Evolutionary conservation across 2,888 invertebrate genomes (phyloP).

Genomic region (Temnothorax rugatulus): DNA sequence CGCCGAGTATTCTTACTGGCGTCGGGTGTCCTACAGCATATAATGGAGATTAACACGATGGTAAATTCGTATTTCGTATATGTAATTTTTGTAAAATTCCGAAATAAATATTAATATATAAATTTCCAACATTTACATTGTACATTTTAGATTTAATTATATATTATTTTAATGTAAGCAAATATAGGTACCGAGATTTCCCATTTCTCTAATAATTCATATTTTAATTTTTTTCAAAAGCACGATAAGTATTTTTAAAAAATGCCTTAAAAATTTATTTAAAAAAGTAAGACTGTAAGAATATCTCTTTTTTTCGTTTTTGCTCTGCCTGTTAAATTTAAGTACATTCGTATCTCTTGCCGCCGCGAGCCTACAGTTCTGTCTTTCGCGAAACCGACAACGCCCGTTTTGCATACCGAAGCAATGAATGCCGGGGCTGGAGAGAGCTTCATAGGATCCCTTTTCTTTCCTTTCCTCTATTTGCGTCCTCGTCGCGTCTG

Average conservation of each 20-base stretch:
- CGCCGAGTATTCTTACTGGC: constrained; percentile 32
- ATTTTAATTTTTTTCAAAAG: not conserved
- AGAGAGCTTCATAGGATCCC: constrained; percentile 62
- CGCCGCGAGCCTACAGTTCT: constrained; percentile 73
- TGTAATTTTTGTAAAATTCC: not conserved
- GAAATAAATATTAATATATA: not conserved
- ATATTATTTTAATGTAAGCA: not conserved
- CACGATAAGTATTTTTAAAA: not conserved
- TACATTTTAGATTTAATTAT: constrained; percentile 2
- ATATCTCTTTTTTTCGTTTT: constrained; percentile 35
- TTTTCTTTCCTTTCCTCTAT: constrained; percentile 61
- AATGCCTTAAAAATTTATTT: constrained; percentile 1
- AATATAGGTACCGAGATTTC: not conserved
- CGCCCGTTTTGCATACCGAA: constrained; percentile 78
- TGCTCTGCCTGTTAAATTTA: constrained; percentile 33
- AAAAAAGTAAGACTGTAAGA: constrained; percentile 58
- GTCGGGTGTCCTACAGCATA: constrained; percentile 17
- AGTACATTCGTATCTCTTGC: constrained; percentile 60
- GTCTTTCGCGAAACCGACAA: constrained; percentile 73
- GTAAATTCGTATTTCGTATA: not conserved
- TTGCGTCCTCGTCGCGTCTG: constrained; percentile 27
- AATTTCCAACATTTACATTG: not conserved
- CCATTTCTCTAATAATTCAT: not conserved
- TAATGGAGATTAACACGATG: constrained; percentile 37
- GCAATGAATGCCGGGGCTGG: constrained; percentile 60